Evolutionary conservation across 1,140 invertebrate species (phyloP).

Genomic region (Mizuhopecten yessoensis): DNA sequence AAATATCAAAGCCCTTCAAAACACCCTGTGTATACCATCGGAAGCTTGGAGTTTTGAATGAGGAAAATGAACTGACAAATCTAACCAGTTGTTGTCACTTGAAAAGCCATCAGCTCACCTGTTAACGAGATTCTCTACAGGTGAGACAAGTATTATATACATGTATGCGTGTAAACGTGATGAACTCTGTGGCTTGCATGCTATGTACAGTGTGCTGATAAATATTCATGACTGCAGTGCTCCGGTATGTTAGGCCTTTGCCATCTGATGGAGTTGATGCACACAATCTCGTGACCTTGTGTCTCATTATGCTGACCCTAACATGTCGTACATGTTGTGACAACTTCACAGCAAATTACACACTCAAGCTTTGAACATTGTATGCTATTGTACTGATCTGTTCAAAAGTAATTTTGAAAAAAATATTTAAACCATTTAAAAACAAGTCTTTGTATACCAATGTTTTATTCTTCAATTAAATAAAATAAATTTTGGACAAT

Average conservation of each 20-base stretch:
- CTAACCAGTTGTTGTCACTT: neutral
- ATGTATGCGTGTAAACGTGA: neutral
- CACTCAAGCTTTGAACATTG: no score
- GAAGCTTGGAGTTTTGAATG: neutral
- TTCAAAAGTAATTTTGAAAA: no score
- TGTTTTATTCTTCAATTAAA: no score
- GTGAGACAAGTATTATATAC: neutral
- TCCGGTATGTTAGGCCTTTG: neutral
- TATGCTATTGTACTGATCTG: no score
- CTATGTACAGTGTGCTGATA: neutral
- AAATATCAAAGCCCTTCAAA: neutral
- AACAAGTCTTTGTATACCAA: no score
- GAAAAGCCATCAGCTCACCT: neutral
- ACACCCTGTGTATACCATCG: neutral
- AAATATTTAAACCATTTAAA: no score
- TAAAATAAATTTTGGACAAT: no score
- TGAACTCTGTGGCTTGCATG: neutral
- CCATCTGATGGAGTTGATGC: neutral
- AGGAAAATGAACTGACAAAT: neutral
- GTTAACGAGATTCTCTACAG: neutral
- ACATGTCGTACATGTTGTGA: neutral
- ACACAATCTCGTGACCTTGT: neutral
- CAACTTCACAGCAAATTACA: neutral
- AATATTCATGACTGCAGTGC: constrained; percentile 2
- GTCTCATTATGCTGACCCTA: neutral